Evolutionary conservation across 1,140 invertebrate species (phyloP), one percentile per base, ranked within the genome.

Genomic region (Rhagoletis zephyria): DNA sequence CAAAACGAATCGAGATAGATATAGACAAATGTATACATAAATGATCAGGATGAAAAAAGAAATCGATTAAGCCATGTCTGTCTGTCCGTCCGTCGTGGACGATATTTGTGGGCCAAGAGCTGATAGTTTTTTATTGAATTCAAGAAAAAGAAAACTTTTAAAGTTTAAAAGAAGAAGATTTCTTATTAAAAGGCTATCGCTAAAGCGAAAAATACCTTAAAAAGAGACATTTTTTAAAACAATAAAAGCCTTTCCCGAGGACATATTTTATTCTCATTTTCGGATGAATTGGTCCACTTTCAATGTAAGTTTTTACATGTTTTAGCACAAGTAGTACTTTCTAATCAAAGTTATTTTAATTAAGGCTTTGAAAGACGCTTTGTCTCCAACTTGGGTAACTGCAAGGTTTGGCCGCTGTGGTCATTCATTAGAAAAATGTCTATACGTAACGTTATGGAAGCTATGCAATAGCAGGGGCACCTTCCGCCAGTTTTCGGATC

Each of bases 251-350:
- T 85, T 63, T 63, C 85, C 30, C 4, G 85, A 85, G 16, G 59
- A 85, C 42, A 61, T 85, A 40, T 85, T 85, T 85, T 60, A 63
- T 12, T 42, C 63, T 40, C 56, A 85, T 85, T 85, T 85, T 85
- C 85, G 59, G 19, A 85, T 42, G 85, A 61, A 10, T 61, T 59
- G 85, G 16, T 9, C 56, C 40, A 61, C 59, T 42, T 61, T 85
- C 42, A 4, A 42, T 42, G 85, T 85, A 85, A 7, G 56, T 61
- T 42, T 7, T 48, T n/a, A 59, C 42, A 30, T 14, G 30, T n/a
- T 85, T 85, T 14, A 12, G 14, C 10, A 40, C n/a, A n/a, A n/a
- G n/a, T n/a, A n/a, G n/a, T n/a, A n/a, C n/a, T n/a, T n/a, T n/a
- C n/a, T 42, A 42, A 61, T 61, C 10, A n/a, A 61, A 19, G 14